These are phyloP conservation scores for Choreutis nemorana DNA, from an alignment of 2,888 invertebrate species.

Conservation along the genomic window DNA sequence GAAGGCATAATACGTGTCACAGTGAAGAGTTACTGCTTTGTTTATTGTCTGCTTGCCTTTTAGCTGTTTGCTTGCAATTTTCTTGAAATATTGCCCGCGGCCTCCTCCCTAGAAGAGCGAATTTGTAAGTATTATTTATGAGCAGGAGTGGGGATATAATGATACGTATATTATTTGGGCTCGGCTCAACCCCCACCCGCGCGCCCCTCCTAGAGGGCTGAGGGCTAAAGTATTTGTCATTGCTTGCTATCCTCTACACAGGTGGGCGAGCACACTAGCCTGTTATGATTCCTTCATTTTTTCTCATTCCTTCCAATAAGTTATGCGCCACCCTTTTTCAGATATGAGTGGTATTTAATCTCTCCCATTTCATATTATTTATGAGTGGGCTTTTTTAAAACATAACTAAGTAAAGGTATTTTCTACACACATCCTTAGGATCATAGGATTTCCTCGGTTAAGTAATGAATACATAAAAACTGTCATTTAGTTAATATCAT, in stretches of 20 bases:
- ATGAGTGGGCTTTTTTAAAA: constrained; percentile 9
- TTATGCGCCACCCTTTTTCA: no score
- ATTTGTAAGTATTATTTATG: constrained; percentile 36
- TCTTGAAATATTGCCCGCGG: constrained; percentile 43
- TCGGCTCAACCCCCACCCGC: constrained; percentile 23
- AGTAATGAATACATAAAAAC: no score
- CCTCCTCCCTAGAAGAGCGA: constrained; percentile 33
- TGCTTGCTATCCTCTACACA: constrained; percentile 29
- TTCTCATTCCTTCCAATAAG: constrained; percentile 42
- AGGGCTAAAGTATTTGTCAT: constrained; percentile 54
- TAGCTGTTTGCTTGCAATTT: constrained; percentile 23
- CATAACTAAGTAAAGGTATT: no score
- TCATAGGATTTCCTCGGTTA: no score
- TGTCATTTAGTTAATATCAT: no score
- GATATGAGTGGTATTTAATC: no score
- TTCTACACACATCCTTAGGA: no score
- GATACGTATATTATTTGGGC: constrained; percentile 59
- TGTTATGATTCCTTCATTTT: constrained; percentile 52
- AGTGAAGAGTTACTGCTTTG: no score
- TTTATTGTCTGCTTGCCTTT: no score
- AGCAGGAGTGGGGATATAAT: constrained; percentile 43
- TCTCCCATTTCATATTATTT: constrained; percentile 6
- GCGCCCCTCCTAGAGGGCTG: constrained; percentile 20
- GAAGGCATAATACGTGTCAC: no score
- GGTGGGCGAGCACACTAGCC: constrained; percentile 43